Percentiles rank a stretch among this genome's conserved stretches.
phyloP scores from a whole-genome alignment of 2,113 vertebrate genomes.

The Ranitomeya variabilis region DNA sequence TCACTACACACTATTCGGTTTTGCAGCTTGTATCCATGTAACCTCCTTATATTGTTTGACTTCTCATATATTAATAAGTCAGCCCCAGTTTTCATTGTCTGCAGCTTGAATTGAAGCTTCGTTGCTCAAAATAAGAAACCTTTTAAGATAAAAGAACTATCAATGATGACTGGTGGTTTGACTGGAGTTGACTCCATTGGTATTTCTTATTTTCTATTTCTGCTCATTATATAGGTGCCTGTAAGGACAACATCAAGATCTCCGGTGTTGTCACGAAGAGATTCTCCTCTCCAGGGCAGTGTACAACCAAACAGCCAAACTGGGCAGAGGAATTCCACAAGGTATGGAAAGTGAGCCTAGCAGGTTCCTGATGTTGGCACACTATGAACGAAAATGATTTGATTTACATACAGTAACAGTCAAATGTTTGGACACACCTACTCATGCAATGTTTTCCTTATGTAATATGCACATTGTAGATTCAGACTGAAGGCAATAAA shows the following conservation, averaged over 20 bases:
- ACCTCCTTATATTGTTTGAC: slow-evolving; percentile 29
- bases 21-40: slow-evolving; percentile 26
- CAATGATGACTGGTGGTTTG: neutral
- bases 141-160: neutral
- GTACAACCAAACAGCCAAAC: slow-evolving; percentile 78
- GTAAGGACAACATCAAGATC: slow-evolving; percentile 94
- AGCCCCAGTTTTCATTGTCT: neutral
- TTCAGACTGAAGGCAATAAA: too few relatives aligned
- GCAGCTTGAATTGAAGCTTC: neutral
- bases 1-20: neutral
- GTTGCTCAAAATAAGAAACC: neutral
- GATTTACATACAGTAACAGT: too few relatives aligned
- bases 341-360: slow-evolving; percentile 70
- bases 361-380: neutral
- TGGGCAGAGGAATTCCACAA: slow-evolving; percentile 82
- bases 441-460: too few relatives aligned
- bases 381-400: too few relatives aligned
- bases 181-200: too few relatives aligned
- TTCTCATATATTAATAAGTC: neutral
- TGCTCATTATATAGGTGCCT: slow-evolving; percentile 73
- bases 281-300: slow-evolving; percentile 87
- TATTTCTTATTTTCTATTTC: neutral
- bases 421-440: too few relatives aligned
- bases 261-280: slow-evolving; percentile 87
- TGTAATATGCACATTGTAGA: too few relatives aligned